Base-by-base conservation (phyloP, 2,113 vertebrate genomes). In the Phocoena sinus region DNA sequence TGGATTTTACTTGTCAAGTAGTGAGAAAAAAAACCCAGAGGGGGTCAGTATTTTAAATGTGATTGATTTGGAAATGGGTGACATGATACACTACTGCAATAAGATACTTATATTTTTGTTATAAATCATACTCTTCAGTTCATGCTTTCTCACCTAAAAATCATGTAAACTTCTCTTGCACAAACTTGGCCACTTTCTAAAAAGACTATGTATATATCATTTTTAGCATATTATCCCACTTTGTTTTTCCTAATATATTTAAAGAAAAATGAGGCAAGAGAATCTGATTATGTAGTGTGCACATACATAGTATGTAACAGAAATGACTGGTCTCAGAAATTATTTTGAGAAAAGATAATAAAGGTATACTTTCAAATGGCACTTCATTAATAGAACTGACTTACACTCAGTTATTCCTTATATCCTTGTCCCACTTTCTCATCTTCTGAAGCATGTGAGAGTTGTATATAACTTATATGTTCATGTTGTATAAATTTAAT, bases 61-160 rank as follows among this genome's bases (percentile, higher is more conserved):
- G 98, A 99, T 97, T 98, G 98, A 99, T 98, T 98, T 98, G 98
- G 97, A 99, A 99, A 98, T 84, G 58, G 97, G 92, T 98, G 98
- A 98, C 98, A 98, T 99, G 98, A 99, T 98, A 97, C 98, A 99
- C 98, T 98, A 98, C 98, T 98, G 97, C 98, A 99, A 98, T 99
- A 99, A 99, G 98, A 98, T 92, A 98, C 97, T 97, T 93, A 93
- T 97, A 99, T 99, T 99, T 98, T 98, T 97, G 98, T 97, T 98
- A 99, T 99, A 99, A 99, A 99, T 99, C 98, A 98, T 80, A 98
- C 84, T 82, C 41, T 97, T 98, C 95, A 94, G 47, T 84, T 84
- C 90, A 63, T 76, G 5, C 94, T 98, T 98, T 98, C 92, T 83
- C 86, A 96, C 44, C 68, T 91, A 94, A 76, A 98, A 98, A 95